These are phyloP conservation scores for Phrynocephalus versicolor DNA, from an alignment of 2,113 vertebrate genomes.

Conservation along the genomic window DNA sequence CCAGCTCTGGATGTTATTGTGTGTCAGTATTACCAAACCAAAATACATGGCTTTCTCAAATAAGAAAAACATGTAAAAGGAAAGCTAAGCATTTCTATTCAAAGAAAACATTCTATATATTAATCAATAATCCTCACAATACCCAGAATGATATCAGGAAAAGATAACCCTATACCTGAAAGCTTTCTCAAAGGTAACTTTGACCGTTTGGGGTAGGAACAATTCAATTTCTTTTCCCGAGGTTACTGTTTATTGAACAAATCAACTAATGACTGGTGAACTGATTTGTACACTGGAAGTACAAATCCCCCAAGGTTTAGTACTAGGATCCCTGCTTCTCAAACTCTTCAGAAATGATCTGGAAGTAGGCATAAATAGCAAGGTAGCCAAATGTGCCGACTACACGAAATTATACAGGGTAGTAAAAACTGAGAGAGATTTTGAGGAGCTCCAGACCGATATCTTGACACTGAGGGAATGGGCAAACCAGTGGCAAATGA, in stretches of 20 bases:
- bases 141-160: background rate
- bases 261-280: background rate
- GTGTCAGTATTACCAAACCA: slow-evolving; percentile 10
- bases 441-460: too few species aligned
- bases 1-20: slow-evolving; percentile 34
- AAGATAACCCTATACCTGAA: background rate
- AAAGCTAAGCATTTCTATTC: background rate
- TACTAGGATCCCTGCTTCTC: too few species aligned
- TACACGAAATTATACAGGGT: too few species aligned
- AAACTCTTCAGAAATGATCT: too few species aligned
- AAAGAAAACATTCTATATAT: background rate
- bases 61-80: background rate
- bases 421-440: too few species aligned
- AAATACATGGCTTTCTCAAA: background rate
- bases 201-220: background rate
- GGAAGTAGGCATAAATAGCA: too few species aligned
- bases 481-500: too few species aligned
- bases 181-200: slow-evolving; percentile 16
- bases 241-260: background rate
- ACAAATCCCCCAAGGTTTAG: too few species aligned
- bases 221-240: fast-evolving
- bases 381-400: too few species aligned
- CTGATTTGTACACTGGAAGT: background rate
- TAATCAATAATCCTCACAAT: slow-evolving; percentile 21
- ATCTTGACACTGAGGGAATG: too few species aligned